A percentile compares a stretch with the other conserved stretches of the same genome.
These are phyloP conservation scores for Frieseomelitta varia DNA, from an alignment of 1,140 invertebrate species.

Conservation along the genomic window DNA sequence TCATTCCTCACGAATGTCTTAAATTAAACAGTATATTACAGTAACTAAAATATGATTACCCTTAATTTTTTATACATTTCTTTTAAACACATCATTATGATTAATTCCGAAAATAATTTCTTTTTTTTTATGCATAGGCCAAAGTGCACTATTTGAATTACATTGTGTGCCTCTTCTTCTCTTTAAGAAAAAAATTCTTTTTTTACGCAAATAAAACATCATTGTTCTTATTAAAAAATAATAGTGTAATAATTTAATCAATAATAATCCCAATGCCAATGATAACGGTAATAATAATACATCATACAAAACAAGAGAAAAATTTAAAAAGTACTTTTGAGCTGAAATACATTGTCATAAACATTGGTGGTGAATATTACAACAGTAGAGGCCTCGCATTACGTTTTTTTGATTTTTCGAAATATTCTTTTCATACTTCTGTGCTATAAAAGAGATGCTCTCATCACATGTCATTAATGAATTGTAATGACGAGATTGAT, in stretches of 20 bases:
- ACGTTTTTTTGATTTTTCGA: neutral
- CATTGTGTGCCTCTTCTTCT: neutral
- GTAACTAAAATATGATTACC: slow-evolving; percentile 1
- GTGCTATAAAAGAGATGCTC: neutral
- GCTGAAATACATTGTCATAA: neutral
- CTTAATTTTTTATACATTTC: slow-evolving; percentile 3
- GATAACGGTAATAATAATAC: slow-evolving; percentile 25
- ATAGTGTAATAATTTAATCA: neutral
- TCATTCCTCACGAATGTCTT: neutral
- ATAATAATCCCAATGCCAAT: slow-evolving; percentile 5
- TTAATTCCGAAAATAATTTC: slow-evolving; percentile 41
- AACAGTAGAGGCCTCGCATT: slow-evolving; percentile 3
- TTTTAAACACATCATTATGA: slow-evolving; percentile 8
- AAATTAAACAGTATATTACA: slow-evolving; percentile 5
- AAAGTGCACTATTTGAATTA: slow-evolving; percentile 28
- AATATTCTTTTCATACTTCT: slow-evolving; percentile 1
- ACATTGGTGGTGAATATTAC: slow-evolving; percentile 3
- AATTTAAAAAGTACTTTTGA: slow-evolving; percentile 31
- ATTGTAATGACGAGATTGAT: slow-evolving; percentile 34
- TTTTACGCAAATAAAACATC: neutral
- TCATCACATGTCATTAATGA: slow-evolving; percentile 18
- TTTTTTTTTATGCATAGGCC: slow-evolving; percentile 24
- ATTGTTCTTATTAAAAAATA: slow-evolving; percentile 8
- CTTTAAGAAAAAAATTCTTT: neutral
- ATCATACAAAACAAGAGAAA: slow-evolving; percentile 37